These are phyloP conservation scores for Hirtodrosophila cameraria DNA, from an alignment of 2,888 invertebrate species.

Conservation along the genomic window DNA sequence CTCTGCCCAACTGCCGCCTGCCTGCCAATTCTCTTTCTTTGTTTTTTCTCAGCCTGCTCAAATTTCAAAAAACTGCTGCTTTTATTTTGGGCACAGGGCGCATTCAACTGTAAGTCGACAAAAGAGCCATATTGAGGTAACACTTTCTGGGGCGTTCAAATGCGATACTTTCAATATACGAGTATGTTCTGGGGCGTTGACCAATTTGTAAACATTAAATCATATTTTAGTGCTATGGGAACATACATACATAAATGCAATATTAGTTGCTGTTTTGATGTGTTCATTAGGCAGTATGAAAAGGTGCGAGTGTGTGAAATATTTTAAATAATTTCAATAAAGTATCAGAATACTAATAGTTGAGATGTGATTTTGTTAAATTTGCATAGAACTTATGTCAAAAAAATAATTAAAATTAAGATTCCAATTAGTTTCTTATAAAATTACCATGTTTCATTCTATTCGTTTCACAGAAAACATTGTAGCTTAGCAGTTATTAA, in stretches of 20 bases:
- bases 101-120: slow-evolving; percentile 64
- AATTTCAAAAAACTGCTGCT: slow-evolving; percentile 62
- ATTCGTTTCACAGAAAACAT: background rate
- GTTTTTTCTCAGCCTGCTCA: slow-evolving; percentile 58
- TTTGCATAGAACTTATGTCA: no score
- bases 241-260: slow-evolving; percentile 72
- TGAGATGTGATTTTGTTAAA: no score
- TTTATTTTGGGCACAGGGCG: slow-evolving; percentile 38
- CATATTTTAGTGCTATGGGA: slow-evolving; percentile 25
- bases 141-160: slow-evolving; percentile 47
- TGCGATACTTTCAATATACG: slow-evolving; percentile 52
- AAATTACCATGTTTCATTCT: background rate
- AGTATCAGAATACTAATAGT: no score
- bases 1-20: background rate
- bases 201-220: slow-evolving; percentile 45
- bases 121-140: slow-evolving; percentile 35
- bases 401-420: background rate
- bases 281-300: slow-evolving; percentile 70
- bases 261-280: slow-evolving; percentile 67
- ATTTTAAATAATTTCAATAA: no score
- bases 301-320: slow-evolving; percentile 29
- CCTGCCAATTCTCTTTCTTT: slow-evolving; percentile 10
- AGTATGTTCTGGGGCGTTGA: slow-evolving; percentile 43
- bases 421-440: background rate
- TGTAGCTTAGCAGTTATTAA: no score